Percentiles rank a stretch among this genome's conserved stretches.
Evolutionary conservation across 2,888 invertebrate genomes (phyloP).

Genomic region (Ferrisia virgata): DNA sequence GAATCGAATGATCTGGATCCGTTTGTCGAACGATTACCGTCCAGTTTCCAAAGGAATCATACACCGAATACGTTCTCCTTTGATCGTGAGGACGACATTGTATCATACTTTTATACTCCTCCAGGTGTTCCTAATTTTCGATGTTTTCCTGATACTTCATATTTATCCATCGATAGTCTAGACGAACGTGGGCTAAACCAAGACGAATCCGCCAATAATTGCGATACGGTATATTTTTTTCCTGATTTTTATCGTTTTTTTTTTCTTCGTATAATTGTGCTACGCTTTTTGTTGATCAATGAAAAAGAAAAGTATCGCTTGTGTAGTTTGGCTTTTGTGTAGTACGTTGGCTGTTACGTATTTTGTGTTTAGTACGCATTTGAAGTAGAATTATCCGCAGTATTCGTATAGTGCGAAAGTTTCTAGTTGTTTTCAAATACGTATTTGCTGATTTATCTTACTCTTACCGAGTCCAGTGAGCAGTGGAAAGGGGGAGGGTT

Average conservation of each 20-base stretch:
- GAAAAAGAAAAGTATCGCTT: not conserved
- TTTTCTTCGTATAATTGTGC: not conserved
- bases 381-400: too few relatives aligned
- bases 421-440: not conserved
- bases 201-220: not conserved
- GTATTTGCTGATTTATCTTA: not conserved
- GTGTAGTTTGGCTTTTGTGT: not conserved
- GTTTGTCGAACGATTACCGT: constrained; percentile 11
- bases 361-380: not conserved
- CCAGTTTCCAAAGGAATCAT: not conserved
- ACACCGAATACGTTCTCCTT: not conserved
- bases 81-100: too few relatives aligned
- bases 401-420: too few relatives aligned
- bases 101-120: not conserved
- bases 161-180: not conserved
- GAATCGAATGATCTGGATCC: not conserved
- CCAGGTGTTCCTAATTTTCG: constrained; percentile 6
- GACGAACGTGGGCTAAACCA: constrained; percentile 3
- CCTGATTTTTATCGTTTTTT: not conserved
- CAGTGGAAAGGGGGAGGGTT: too few relatives aligned
- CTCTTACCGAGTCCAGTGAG: too few relatives aligned
- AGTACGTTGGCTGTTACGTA: not conserved
- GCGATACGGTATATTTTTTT: constrained; percentile 12
- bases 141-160: not conserved
- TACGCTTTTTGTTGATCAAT: not conserved